A percentile compares a stretch with the other conserved stretches of the same genome.
phyloP scores from a whole-genome alignment of 2,113 vertebrate species.

The Calypte anna region DNA sequence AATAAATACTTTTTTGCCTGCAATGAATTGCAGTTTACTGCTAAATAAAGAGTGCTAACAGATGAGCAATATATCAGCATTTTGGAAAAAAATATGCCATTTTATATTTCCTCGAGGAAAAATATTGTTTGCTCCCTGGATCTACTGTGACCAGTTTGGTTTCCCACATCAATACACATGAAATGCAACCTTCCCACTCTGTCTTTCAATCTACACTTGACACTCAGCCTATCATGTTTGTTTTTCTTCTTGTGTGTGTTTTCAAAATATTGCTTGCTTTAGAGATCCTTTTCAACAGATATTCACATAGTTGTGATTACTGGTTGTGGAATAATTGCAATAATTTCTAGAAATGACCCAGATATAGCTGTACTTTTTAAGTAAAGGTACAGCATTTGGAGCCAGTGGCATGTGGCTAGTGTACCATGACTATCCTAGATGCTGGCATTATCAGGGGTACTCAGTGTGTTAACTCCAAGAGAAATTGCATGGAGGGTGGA shows the following conservation, averaged over 20 bases:
- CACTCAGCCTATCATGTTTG: neutral
- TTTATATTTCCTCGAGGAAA: neutral
- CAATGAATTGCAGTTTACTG: neutral
- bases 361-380: too few species aligned
- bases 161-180: constrained; percentile 18
- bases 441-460: too few species aligned
- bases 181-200: neutral
- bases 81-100: neutral
- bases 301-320: neutral
- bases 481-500: too few species aligned
- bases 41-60: neutral
- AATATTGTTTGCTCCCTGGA: neutral
- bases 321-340: neutral
- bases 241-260: neutral
- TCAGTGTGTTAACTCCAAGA: too few species aligned
- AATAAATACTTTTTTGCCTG: neutral
- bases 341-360: too few species aligned
- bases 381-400: too few species aligned
- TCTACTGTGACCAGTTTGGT: constrained; percentile 18
- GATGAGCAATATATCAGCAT: neutral
- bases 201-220: neutral
- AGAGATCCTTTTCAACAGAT: neutral
- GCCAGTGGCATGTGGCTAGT: too few species aligned
- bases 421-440: too few species aligned
- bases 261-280: neutral